These are phyloP conservation scores for Orthosia incerta DNA, from an alignment of 2,888 invertebrate genomes.

Conservation along the genomic window DNA sequence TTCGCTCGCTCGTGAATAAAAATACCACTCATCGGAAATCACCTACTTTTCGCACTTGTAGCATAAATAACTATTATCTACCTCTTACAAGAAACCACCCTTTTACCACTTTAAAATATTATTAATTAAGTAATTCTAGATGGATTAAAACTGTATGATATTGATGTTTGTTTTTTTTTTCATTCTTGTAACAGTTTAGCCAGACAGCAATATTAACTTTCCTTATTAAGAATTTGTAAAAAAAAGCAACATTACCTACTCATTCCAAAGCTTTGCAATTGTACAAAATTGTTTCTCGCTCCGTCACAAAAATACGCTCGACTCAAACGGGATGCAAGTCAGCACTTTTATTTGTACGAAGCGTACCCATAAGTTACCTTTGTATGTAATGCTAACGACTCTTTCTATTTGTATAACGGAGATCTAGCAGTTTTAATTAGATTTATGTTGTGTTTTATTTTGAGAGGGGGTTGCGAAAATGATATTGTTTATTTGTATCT, in stretches of 20 bases:
- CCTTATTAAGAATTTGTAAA: not conserved
- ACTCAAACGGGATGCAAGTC: conserved; percentile 35
- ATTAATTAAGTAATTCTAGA: no score
- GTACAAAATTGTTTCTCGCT: conserved; percentile 27
- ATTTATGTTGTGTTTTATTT: conserved; percentile 16
- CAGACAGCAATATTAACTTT: not conserved
- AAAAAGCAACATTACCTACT: not conserved
- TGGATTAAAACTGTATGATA: not conserved
- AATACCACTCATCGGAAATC: no score
- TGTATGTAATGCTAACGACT: not conserved
- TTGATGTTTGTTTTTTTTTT: not conserved
- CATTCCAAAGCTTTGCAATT: conserved; percentile 18
- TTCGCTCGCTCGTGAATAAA: no score
- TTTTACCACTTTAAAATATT: no score
- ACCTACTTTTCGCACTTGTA: no score
- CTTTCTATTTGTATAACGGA: conserved; percentile 9
- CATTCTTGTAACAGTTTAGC: not conserved
- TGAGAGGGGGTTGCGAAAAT: not conserved
- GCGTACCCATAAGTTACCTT: not conserved
- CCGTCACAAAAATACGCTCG: conserved; percentile 27
- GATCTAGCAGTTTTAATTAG: conserved; percentile 26
- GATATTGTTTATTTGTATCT: not conserved
- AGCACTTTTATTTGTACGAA: conserved; percentile 36
- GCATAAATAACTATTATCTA: no score
- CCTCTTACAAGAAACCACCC: no score